Percentiles rank a stretch among this genome's conserved stretches.
Conservation (phyloP, 2,113 vertebrate genomes). For the Elephantulus edwardii region DNA sequence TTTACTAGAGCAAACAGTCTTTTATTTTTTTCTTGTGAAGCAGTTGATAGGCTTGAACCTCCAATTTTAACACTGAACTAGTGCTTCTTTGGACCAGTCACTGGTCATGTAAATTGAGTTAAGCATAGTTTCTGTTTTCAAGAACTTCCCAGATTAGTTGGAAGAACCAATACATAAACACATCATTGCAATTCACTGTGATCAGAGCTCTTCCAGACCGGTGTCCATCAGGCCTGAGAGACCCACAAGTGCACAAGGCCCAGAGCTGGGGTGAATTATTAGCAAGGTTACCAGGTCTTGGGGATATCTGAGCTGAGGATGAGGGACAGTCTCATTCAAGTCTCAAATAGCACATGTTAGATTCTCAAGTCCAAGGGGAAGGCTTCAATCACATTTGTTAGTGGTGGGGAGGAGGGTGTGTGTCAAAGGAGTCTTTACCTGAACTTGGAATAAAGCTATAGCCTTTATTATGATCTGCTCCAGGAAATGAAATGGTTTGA, state of each 20-base stretch:
- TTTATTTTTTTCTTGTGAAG: no score
- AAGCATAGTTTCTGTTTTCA: not conserved
- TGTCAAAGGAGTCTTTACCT: not conserved
- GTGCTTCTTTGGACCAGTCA: conserved; percentile 1
- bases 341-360: not conserved
- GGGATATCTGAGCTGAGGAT: not conserved
- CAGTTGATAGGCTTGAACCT: no score
- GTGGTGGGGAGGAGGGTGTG: no score
- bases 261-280: not conserved
- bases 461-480: not conserved
- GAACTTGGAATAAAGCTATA: not conserved
- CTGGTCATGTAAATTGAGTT: not conserved
- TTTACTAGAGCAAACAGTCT: no score
- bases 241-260: not conserved
- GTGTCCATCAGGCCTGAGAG: not conserved
- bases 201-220: not conserved
- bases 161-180: not conserved
- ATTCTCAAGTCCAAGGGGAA: not conserved
- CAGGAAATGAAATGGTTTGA: not conserved
- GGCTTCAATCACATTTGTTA: not conserved
- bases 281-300: not conserved
- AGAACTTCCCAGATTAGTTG: not conserved
- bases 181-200: not conserved
- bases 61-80: no score
- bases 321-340: not conserved